A percentile compares a stretch with the other conserved stretches of the same genome.
phyloP scores from a whole-genome alignment of 2,888 invertebrate genomes.

The Aphidoletes aphidimyza region DNA sequence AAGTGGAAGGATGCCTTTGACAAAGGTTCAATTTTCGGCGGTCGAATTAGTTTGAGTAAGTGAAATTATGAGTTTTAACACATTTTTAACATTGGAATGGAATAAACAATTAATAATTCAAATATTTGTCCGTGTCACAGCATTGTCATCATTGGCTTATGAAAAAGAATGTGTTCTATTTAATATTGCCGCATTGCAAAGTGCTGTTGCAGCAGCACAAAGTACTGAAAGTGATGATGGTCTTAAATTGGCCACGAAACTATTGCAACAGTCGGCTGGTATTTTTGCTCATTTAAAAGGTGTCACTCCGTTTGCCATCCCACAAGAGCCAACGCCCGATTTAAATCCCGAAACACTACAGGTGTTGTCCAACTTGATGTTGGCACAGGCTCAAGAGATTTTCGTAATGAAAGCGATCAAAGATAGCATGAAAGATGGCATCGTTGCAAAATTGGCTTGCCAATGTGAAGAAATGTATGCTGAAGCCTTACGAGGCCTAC shows the following conservation, averaged over 20 bases:
- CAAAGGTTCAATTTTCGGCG: constrained; percentile 92
- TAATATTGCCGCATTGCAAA: constrained; percentile 95
- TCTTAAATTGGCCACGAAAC: constrained; percentile 89
- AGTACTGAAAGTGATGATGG: constrained; percentile 91
- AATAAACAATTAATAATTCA: too few relatives aligned
- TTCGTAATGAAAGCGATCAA: constrained; percentile 92
- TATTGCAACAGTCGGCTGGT: constrained; percentile 93
- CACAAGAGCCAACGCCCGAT: constrained; percentile 96
- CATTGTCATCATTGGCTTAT: constrained; percentile 87
- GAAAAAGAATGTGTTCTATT: constrained; percentile 96
- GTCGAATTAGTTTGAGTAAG: constrained; percentile 91
- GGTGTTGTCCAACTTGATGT: constrained; percentile 88
- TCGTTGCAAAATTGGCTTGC: constrained; percentile 90
- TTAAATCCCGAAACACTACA: constrained; percentile 90
- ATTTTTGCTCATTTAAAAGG: constrained; percentile 88
- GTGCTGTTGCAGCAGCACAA: constrained; percentile 85
- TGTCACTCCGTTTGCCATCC: constrained; percentile 82
- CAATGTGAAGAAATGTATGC: constrained; percentile 95
- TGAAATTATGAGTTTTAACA: background rate
- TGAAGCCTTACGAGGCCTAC: constrained; percentile 87
- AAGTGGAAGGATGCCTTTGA: constrained; percentile 99
- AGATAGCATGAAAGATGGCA: constrained; percentile 95
- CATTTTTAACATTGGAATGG: too few relatives aligned
- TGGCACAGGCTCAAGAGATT: constrained; percentile 98
- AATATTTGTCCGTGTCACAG: constrained; percentile 67